Base-by-base conservation (phyloP, 2,888 invertebrate genomes). In the Diaprepes abbreviatus region DNA sequence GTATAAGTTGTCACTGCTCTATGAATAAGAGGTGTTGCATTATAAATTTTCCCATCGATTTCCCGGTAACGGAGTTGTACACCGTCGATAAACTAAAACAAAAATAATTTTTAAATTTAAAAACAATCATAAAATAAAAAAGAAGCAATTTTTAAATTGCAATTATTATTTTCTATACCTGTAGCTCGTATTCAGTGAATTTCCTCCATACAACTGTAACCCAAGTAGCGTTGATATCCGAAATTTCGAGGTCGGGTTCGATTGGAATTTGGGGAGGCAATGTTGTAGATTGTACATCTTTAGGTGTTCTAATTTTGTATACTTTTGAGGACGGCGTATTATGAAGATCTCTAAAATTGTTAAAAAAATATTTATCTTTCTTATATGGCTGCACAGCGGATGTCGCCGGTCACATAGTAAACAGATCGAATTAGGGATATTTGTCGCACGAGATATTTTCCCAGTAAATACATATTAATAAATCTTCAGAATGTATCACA, bases 31-130 rank as follows among this genome's bases (percentile, higher is more conserved):
- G 95, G 93, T 0, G 95, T 93, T 72, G 93, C 93, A 21, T 91
- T 91, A 83, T 93, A 96, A 68, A 94, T 91, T 78, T 93, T 93
- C 33, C 92, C 92, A 64, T 92, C 92, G 6, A 91, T 88, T 79
- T 93, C 93, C 78, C 93, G 93, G 82, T 93, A 96, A 75, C 94
- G 89, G 74, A 96, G 85, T 84, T 95, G 95, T 43, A 96, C 91
- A 0, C 95, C 96, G 79, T 96, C 96, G 64, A 96, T 93, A 77
- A 92, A 93, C 77, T 91, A 91, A 19, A 55, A 70, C 17, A 48
- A 48, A 62, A 12, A 50, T 12, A 33, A n/a, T n/a, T n/a, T n/a
- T n/a, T n/a, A n/a, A n/a, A n/a, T n/a, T n/a, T n/a, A n/a, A n/a
- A n/a, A n/a, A n/a, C n/a, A n/a, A n/a, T n/a, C n/a, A n/a, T n/a